Conservation (phyloP, 2,113 vertebrate genomes). For the Ploceus nigricollis region DNA sequence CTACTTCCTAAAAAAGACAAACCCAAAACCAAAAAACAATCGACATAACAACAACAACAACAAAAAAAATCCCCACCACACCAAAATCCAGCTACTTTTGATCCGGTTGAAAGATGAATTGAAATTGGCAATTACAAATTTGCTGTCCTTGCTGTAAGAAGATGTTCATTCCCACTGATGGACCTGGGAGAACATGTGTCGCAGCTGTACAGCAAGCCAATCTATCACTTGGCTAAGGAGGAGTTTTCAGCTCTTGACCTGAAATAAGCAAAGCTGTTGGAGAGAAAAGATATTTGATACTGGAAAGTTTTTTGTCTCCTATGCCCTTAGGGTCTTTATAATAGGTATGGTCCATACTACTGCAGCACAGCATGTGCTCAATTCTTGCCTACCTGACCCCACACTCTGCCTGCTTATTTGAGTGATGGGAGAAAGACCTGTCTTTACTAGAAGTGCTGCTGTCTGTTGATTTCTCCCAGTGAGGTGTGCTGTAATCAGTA, state of each 20-base stretch:
- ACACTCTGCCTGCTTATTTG: background rate
- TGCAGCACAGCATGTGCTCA: background rate
- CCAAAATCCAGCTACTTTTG: background rate
- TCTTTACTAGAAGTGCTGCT: background rate
- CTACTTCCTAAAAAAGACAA: background rate
- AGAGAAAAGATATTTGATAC: background rate
- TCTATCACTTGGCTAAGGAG: background rate
- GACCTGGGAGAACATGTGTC: background rate
- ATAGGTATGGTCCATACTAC: background rate
- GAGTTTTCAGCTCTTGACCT: background rate
- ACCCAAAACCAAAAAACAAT: background rate
- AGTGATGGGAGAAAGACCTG: background rate
- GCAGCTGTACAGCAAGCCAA: background rate
- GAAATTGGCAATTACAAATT: background rate
- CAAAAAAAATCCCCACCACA: background rate
- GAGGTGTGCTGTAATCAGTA: background rate
- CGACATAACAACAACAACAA: accelerated
- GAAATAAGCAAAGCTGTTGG: background rate
- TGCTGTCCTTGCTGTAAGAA: background rate
- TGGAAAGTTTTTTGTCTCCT: background rate
- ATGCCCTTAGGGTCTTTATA: background rate
- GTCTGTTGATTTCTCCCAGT: background rate
- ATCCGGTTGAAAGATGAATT: background rate
- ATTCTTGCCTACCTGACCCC: background rate
- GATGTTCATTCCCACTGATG: background rate